Evolutionary conservation across 2,888 invertebrate genomes (phyloP).

Genomic region (Sinopyrophorus schimmeli): DNA sequence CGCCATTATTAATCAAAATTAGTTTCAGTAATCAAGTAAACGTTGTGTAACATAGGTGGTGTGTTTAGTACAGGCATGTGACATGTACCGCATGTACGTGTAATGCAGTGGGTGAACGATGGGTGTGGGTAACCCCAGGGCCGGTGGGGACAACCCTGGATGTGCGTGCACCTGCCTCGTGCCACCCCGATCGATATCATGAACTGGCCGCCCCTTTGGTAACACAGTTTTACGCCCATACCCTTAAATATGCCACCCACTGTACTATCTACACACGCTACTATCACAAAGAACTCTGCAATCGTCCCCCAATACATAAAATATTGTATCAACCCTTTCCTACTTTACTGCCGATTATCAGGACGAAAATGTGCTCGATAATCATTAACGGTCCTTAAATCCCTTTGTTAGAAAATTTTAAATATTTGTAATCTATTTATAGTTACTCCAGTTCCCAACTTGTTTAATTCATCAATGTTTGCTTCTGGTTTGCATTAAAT

Average conservation of each 20-base stretch:
- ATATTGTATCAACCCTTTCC: too few relatives aligned
- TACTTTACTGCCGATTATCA: too few relatives aligned
- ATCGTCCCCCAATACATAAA: constrained; percentile 24
- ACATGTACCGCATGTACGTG: constrained; percentile 36
- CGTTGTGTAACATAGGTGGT: constrained; percentile 25
- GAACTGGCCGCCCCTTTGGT: constrained; percentile 41
- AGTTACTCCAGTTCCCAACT: too few relatives aligned
- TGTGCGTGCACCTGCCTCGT: constrained; percentile 49
- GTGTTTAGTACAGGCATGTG: constrained; percentile 37
- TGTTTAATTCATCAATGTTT: too few relatives aligned
- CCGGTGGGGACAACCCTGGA: constrained; percentile 43
- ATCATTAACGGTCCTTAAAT: too few relatives aligned
- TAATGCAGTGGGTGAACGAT: constrained; percentile 35
- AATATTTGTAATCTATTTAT: too few relatives aligned
- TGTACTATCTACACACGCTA: constrained; percentile 37
- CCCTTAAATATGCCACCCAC: constrained; percentile 35
- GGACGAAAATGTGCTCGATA: too few relatives aligned
- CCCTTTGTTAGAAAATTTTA: too few relatives aligned
- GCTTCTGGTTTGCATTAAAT: too few relatives aligned
- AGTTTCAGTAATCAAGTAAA: constrained; percentile 15
- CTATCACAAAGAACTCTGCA: constrained; percentile 32
- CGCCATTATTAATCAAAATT: constrained; percentile 16
- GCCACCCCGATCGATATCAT: constrained; percentile 44
- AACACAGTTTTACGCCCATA: constrained; percentile 38
- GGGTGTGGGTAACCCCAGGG: constrained; percentile 42